phyloP scores from a whole-genome alignment of 2,113 vertebrate genomes.

The Fukomys damarensis region DNA sequence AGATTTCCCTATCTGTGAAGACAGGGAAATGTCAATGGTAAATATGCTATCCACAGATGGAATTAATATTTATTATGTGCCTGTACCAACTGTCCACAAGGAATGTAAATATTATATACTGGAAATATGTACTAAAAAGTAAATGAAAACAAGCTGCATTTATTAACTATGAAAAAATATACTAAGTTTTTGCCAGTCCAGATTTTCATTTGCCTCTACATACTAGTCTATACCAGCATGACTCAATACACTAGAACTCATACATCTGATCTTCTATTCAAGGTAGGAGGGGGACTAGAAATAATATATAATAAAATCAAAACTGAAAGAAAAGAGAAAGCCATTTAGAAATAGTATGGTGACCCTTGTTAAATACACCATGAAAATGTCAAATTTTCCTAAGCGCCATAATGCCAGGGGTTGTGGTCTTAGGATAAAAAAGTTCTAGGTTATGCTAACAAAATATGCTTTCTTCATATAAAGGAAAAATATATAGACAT shows the following conservation, averaged over 20 bases:
- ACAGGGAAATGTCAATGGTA: neutral
- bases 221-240: neutral
- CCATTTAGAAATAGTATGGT: conserved; percentile 34
- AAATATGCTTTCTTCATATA: conserved; percentile 34
- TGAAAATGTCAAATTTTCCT: conserved; percentile 16
- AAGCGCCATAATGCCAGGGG: neutral
- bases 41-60: neutral
- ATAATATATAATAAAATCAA: conserved; percentile 20
- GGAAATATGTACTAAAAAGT: no score
- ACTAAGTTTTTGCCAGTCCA: neutral
- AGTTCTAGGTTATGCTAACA: conserved; percentile 25
- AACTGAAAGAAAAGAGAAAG: conserved; percentile 33
- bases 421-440: conserved; percentile 56
- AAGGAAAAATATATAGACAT: neutral
- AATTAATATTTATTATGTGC: no score
- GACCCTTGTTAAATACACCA: conserved; percentile 35
- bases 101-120: no score
- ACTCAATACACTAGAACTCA: neutral
- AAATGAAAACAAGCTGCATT: no score
- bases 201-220: neutral
- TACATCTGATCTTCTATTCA: neutral
- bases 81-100: no score
- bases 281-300: neutral
- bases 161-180: no score
- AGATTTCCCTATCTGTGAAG: neutral